Base-by-base conservation (phyloP, 2,888 invertebrate genomes). In the Chelonus formosanus region DNA sequence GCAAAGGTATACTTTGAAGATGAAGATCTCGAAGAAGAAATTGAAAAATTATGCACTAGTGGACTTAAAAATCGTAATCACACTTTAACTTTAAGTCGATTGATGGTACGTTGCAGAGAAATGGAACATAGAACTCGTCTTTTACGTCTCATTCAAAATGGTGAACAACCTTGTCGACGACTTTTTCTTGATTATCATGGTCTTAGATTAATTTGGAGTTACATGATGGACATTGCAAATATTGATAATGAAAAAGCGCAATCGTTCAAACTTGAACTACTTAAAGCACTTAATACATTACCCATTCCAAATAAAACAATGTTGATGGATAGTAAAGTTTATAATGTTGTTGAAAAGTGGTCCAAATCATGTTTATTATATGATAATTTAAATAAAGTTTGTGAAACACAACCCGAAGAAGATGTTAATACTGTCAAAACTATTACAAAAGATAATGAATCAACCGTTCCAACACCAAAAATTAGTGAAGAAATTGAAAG, bases 151-250 rank as follows among this genome's bases (percentile, higher is more conserved):
- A 86, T 98, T 67, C 89, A 93, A 65, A 89, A 89, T 68, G 93
- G 93, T 0, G 94, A 94, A 80, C 85, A 92, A 75, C 92, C 95
- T 0, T 95, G 95, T 80, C 88, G 93, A 6, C 86, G 95, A 10
- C 87, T 97, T 69, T 97, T 98, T 86, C 88, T 96, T 63, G 95
- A 95, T 86, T 97, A 97, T 85, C 95, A 97, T 78, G 98, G 98
- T 0, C 86, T 98, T 63, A 87, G 94, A 4, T 86, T 98, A 63
- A 87, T 98, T 66, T 95, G 96, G 86, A 95, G 94, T 36, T 98
- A 98, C 92, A 96, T 97, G 89, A 90, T 90, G 66, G 94, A 95
- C 78, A 88, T 90, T 0, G 87, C 89, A 31, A 78, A 85, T 0
- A 84, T 86, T 63, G 86, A 86, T 74, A 86, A 85, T 83, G 87